phyloP scores from a whole-genome alignment of 2,888 invertebrate genomes.

The Lucinisca nassula region DNA sequence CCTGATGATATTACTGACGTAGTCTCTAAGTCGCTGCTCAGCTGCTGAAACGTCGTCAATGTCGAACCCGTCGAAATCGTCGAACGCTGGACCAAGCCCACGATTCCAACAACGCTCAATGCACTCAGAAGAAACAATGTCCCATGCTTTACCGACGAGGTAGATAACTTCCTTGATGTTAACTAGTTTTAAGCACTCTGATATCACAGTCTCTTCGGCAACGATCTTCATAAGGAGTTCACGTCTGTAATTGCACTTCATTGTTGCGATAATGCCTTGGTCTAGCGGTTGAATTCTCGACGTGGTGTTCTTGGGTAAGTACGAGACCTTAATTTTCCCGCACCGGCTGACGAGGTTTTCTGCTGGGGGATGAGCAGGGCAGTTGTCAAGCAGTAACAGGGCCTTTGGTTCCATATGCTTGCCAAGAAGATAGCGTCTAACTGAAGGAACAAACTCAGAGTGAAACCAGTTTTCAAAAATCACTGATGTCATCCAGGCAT shows the following conservation, averaged over 20 bases:
- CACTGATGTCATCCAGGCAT: constrained; percentile 48
- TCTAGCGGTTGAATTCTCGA: neutral
- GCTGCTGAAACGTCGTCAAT: too few species aligned
- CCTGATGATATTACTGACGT: too few species aligned
- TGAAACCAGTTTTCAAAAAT: constrained; percentile 36
- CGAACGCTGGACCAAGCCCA: neutral
- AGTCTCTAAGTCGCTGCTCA: neutral
- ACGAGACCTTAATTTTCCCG: neutral
- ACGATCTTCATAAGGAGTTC: neutral
- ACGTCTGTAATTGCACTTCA: neutral
- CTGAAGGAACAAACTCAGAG: constrained; percentile 26
- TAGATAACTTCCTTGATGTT: neutral
- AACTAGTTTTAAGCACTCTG: neutral
- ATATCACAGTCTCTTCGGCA: neutral
- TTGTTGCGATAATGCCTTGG: neutral
- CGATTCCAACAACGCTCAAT: neutral
- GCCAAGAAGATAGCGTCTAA: neutral
- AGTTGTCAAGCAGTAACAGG: constrained; percentile 20
- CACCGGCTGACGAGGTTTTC: neutral
- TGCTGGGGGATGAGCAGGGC: constrained; percentile 6
- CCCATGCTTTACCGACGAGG: neutral
- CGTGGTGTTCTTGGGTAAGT: neutral
- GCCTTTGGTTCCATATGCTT: constrained; percentile 2
- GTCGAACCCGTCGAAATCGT: neutral
- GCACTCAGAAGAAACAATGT: neutral